phyloP scores from a whole-genome alignment of 2,888 invertebrate genomes.

The Octonoba sinensis region DNA sequence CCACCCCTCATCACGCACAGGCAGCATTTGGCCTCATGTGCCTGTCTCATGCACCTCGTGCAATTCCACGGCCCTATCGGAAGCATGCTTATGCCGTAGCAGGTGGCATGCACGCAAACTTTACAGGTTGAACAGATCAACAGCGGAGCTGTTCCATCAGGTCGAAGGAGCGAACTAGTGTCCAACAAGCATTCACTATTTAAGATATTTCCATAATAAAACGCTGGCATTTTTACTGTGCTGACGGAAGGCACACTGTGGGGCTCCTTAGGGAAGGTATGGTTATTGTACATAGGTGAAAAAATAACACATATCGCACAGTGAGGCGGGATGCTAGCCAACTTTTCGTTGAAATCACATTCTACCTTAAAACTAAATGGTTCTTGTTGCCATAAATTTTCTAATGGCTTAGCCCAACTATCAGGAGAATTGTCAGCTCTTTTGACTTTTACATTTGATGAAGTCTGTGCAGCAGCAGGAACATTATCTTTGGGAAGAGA shows the following conservation, averaged over 20 bases:
- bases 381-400: constrained; percentile 72
- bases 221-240: constrained; percentile 52
- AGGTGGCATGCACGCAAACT: constrained; percentile 75
- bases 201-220: constrained; percentile 46
- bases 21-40: constrained; percentile 71
- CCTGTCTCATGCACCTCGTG: constrained; percentile 58
- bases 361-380: constrained; percentile 72
- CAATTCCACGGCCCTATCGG: constrained; percentile 64
- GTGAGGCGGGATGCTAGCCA: constrained; percentile 74
- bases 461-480: background rate
- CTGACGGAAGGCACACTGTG: constrained; percentile 39
- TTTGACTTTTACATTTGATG: constrained; percentile 16
- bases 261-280: constrained; percentile 29
- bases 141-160: constrained; percentile 70
- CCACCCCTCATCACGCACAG: constrained; percentile 75
- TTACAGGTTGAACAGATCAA: constrained; percentile 75
- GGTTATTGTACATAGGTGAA: constrained; percentile 65
- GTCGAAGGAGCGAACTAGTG: constrained; percentile 32
- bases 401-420: constrained; percentile 70
- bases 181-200: constrained; percentile 46
- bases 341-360: constrained; percentile 74
- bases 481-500: no score
- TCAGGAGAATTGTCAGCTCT: constrained; percentile 55
- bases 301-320: constrained; percentile 77
- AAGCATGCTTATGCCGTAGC: constrained; percentile 64